These are phyloP conservation scores for Melanogrammus aeglefinus DNA, from an alignment of 2,797 vertebrate genomes.

Conservation along the genomic window DNA sequence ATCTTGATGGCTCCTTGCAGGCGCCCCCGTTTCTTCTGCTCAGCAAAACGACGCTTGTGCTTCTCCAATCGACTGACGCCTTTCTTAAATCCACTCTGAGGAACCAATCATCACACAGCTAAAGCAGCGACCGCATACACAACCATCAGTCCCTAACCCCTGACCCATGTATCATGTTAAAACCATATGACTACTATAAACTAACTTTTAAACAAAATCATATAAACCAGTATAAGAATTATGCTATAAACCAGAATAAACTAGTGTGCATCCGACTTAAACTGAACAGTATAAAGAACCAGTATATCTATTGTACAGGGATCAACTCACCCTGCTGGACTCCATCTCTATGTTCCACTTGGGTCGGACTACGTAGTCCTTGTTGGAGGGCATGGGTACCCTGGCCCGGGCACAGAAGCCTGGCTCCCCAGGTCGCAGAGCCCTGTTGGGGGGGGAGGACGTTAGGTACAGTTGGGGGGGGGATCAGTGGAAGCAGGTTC, in stretches of 20 bases:
- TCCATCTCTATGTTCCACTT: constrained; percentile 97
- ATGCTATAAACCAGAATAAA: too few species aligned
- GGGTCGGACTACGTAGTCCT: constrained; percentile 95
- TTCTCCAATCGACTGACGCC: constrained; percentile 90
- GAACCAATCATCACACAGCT: constrained; percentile 59
- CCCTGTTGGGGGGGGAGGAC: constrained; percentile 65
- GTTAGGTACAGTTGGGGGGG: background rate
- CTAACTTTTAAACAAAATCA: background rate
- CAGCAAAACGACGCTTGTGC: constrained; percentile 91
- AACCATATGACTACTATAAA: background rate
- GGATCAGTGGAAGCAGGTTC: background rate
- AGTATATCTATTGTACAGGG: background rate
- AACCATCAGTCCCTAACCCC: background rate
- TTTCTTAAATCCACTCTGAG: constrained; percentile 82
- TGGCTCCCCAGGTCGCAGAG: constrained; percentile 90
- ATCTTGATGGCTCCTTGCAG: constrained; percentile 89
- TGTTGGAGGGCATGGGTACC: constrained; percentile 97
- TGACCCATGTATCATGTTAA: background rate
- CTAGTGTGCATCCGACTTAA: too few species aligned
- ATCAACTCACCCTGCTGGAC: constrained; percentile 83
- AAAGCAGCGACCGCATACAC: background rate
- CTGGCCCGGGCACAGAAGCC: constrained; percentile 94
- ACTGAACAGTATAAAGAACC: background rate
- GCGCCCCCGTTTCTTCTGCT: constrained; percentile 83
- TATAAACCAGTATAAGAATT: background rate